Conservation (phyloP, 2,113 vertebrate genomes). For the Muntiacus reevesi region DNA sequence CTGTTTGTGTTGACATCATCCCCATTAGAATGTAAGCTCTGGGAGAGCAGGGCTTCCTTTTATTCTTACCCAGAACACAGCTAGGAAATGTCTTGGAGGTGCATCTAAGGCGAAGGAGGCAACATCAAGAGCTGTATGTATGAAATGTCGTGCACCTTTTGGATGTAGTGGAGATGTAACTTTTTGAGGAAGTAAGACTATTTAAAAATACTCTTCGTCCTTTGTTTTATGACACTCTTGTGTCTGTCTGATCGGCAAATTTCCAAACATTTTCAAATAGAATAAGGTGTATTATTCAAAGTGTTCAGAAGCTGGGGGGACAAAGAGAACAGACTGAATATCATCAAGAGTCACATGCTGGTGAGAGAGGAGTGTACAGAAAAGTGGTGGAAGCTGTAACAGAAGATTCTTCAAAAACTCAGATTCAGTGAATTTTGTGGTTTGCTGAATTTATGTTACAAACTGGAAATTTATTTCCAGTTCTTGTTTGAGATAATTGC, state of each 20-base stretch:
- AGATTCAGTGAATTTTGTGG: not conserved
- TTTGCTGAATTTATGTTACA: not conserved
- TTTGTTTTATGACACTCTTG: not conserved
- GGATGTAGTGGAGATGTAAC: not conserved
- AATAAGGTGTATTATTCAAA: not conserved
- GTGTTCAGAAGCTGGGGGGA: not conserved
- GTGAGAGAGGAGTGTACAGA: not conserved
- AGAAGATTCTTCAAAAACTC: not conserved
- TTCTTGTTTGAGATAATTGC: not conserved
- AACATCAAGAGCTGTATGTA: too few relatives aligned
- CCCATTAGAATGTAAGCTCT: not conserved
- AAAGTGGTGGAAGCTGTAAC: not conserved
- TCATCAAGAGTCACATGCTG: not conserved
- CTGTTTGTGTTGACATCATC: not conserved
- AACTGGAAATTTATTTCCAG: not conserved
- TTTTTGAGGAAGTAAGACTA: not conserved
- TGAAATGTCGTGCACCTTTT: not conserved
- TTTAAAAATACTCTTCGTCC: not conserved
- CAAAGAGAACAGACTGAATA: not conserved
- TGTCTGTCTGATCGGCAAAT: not conserved
- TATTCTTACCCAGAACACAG: accelerated
- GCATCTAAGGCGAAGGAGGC: not conserved
- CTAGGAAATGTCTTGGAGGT: accelerated
- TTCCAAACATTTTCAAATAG: not conserved
- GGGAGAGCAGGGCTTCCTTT: not conserved